phyloP scores from a whole-genome alignment of 2,797 vertebrate genomes.

The Adelosebastes latens region DNA sequence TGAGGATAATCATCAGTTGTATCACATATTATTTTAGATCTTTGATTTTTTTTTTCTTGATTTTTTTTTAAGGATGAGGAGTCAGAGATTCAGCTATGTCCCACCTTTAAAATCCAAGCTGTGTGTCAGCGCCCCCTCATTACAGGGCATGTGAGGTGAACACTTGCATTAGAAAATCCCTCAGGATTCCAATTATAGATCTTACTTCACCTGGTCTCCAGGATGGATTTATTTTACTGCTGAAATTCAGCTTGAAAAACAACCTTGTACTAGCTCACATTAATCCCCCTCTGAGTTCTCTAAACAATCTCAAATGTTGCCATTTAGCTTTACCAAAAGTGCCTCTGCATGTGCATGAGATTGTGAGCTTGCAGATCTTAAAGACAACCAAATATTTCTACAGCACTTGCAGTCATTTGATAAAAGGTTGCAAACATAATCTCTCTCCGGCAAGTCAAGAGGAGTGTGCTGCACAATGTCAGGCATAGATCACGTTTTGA shows the following conservation, averaged over 20 bases:
- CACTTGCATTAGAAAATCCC: slow-evolving; percentile 8
- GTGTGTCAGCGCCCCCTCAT: not conserved
- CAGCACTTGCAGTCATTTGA: not conserved
- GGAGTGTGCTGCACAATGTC: not conserved
- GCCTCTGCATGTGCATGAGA: not conserved
- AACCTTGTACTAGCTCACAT: not conserved
- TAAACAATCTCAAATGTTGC: not conserved
- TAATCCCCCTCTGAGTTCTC: not conserved
- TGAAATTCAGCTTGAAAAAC: not conserved
- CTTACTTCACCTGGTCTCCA: not conserved
- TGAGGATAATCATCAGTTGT: not conserved
- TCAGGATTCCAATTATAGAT: slow-evolving; percentile 17
- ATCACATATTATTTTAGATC: not conserved
- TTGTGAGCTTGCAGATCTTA: not conserved
- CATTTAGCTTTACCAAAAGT: not conserved
- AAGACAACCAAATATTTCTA: not conserved
- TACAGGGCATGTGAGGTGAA: not conserved
- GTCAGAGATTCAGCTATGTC: not conserved
- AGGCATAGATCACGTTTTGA: not conserved
- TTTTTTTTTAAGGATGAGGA: not conserved
- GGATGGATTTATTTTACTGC: not conserved
- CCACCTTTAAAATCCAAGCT: not conserved
- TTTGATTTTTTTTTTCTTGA: not conserved
- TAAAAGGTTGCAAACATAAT: not conserved
- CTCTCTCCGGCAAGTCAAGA: not conserved